These are phyloP conservation scores for Polietes domitor DNA, from an alignment of 2,888 invertebrate species.

Conservation along the genomic window DNA sequence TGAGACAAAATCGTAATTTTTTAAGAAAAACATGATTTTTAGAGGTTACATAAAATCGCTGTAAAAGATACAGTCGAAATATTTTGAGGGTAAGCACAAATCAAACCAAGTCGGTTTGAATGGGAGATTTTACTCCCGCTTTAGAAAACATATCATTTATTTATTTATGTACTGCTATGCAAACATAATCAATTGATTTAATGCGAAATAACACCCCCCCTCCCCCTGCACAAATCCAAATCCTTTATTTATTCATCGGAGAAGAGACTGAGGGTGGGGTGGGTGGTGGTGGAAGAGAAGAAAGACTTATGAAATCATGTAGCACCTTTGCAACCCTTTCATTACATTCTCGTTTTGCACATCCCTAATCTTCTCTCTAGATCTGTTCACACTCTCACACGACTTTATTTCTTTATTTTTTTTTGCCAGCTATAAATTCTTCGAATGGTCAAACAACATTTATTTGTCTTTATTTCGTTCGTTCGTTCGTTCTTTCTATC, in stretches of 20 bases:
- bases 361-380: background rate
- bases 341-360: background rate
- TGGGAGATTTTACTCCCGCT: too few species aligned
- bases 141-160: background rate
- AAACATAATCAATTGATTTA: slow-evolving; percentile 29
- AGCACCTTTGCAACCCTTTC: slow-evolving; percentile 45
- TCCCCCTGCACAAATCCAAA: slow-evolving; percentile 23
- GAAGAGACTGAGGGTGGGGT: background rate
- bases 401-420: slow-evolving; percentile 5
- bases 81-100: too few species aligned
- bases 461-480: slow-evolving; percentile 20
- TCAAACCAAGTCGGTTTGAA: too few species aligned
- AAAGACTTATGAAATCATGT: slow-evolving; percentile 31
- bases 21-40: too few species aligned
- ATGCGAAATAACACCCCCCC: slow-evolving; percentile 39
- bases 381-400: background rate
- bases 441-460: slow-evolving; percentile 54
- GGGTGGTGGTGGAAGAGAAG: background rate
- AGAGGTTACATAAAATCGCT: too few species aligned
- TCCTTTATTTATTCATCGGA: slow-evolving; percentile 50
- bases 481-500: background rate
- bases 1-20: too few species aligned
- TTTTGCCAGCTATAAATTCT: slow-evolving; percentile 9
- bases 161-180: slow-evolving; percentile 18
- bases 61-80: too few species aligned